phyloP scores from a whole-genome alignment of 1,140 invertebrate genomes.

The Mamestra configurata region DNA sequence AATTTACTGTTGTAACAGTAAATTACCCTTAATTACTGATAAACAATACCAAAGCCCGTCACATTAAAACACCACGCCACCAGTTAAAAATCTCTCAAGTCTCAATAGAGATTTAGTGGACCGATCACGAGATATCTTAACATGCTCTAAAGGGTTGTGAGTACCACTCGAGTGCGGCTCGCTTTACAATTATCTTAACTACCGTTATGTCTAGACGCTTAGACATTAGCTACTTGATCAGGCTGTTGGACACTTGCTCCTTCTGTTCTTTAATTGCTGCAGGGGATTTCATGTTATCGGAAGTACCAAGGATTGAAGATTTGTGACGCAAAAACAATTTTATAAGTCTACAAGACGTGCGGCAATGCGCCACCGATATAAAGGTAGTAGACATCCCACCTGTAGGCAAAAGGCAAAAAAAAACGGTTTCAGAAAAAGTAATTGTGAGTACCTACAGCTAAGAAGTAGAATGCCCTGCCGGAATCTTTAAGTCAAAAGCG shows the following conservation, averaged over 20 bases:
- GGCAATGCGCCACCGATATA: too few relatives aligned
- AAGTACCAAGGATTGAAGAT: neutral
- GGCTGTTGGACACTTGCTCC: conserved; percentile 14
- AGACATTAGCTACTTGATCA: conserved; percentile 62
- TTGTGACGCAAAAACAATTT: neutral
- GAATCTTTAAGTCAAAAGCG: too few relatives aligned
- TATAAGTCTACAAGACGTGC: too few relatives aligned
- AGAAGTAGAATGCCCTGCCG: too few relatives aligned
- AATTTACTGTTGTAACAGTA: too few relatives aligned
- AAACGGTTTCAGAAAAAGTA: too few relatives aligned
- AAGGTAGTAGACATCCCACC: too few relatives aligned
- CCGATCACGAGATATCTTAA: conserved; percentile 69
- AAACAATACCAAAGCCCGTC: neutral
- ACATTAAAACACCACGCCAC: conserved; percentile 14
- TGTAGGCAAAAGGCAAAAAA: too few relatives aligned
- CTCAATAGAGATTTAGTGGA: conserved; percentile 52
- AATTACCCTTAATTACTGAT: neutral
- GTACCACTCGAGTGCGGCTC: conserved; percentile 66
- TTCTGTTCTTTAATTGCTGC: neutral
- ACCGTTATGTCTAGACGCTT: conserved; percentile 75
- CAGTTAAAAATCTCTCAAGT: conserved; percentile 35
- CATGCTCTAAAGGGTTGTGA: conserved; percentile 75
- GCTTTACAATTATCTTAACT: conserved; percentile 73
- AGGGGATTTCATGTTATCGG: neutral
- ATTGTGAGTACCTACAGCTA: too few relatives aligned